These are phyloP conservation scores for Orthonyx spaldingii DNA, from an alignment of 2,113 vertebrate species.

Conservation along the genomic window DNA sequence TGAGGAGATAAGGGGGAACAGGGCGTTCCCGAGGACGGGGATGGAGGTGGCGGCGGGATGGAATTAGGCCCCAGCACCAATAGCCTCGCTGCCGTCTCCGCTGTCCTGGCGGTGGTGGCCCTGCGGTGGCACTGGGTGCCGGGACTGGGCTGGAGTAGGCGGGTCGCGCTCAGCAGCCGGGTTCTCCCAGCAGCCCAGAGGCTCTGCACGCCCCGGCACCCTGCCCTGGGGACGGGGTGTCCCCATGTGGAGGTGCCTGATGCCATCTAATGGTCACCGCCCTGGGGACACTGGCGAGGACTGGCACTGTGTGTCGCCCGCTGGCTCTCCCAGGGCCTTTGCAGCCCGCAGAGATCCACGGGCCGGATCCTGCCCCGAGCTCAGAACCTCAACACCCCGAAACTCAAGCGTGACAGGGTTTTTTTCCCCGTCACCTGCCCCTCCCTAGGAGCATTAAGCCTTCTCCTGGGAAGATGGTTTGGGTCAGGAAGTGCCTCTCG, in stretches of 20 bases:
- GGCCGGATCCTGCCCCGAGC: not conserved
- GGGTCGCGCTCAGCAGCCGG: not conserved
- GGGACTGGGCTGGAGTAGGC: not conserved
- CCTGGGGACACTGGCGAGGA: not conserved
- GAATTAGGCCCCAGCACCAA: not conserved
- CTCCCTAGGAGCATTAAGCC: not conserved
- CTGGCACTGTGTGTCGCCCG: not conserved
- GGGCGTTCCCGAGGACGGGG: not conserved
- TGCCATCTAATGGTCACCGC: not conserved
- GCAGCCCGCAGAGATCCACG: not conserved
- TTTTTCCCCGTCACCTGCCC: too few relatives aligned
- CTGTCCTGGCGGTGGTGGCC: not conserved
- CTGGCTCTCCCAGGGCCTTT: not conserved
- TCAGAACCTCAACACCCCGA: accelerated
- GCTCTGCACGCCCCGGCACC: not conserved
- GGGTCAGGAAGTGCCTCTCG: not conserved
- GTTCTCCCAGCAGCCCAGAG: too few relatives aligned
- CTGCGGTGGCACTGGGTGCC: not conserved
- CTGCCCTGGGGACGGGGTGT: too few relatives aligned
- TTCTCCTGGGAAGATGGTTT: not conserved
- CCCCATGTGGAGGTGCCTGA: not conserved
- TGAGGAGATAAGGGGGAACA: not conserved
- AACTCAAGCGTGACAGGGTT: not conserved
- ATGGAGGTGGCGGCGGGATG: not conserved
- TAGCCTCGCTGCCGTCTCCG: not conserved